Conservation (phyloP, 2,797 vertebrate species). For the Manis crassicaudata region DNA sequence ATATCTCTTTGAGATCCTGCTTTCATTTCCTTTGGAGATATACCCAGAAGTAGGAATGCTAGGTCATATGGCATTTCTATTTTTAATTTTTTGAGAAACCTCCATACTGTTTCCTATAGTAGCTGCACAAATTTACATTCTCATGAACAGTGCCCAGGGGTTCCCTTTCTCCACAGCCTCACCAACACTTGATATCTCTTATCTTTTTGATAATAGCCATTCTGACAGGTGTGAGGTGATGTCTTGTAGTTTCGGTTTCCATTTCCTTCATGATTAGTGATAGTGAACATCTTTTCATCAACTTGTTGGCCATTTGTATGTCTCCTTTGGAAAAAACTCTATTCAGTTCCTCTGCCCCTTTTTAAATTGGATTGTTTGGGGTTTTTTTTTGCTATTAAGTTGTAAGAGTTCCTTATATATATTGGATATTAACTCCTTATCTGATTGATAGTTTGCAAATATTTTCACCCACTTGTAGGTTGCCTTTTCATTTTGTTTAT, state of each 20-base stretch:
- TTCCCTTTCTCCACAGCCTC: background rate
- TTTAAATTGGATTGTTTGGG: background rate
- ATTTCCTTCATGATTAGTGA: background rate
- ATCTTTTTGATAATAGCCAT: background rate
- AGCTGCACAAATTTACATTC: background rate
- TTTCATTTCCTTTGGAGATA: background rate
- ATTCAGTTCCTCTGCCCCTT: background rate
- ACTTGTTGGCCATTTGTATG: background rate
- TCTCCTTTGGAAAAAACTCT: background rate
- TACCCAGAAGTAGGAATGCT: background rate
- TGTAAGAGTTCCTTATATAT: background rate
- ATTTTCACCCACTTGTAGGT: background rate
- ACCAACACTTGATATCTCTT: background rate
- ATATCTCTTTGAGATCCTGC: background rate
- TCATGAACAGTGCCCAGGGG: background rate
- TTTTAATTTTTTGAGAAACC: background rate
- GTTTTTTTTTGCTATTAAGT: background rate
- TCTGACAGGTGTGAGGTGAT: background rate
- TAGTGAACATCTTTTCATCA: background rate
- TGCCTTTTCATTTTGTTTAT: background rate
- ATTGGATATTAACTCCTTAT: background rate
- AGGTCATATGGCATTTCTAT: background rate
- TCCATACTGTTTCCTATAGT: background rate
- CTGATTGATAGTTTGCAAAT: background rate
- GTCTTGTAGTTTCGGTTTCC: background rate